Base-by-base conservation (phyloP, 1,140 invertebrate genomes). In the Nylanderia fulva region DNA sequence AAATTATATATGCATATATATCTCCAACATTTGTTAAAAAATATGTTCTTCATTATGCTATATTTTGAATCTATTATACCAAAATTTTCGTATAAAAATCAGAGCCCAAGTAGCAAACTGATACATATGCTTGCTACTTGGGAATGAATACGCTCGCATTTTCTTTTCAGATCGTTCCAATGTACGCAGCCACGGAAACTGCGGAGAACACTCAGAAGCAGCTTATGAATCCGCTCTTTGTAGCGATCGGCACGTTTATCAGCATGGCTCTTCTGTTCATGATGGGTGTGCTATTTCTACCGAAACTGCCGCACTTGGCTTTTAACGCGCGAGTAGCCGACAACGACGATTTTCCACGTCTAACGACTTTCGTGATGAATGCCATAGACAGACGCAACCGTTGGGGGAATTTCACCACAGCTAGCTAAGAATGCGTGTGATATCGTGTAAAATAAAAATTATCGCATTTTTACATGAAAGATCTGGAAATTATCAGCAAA, bases 201-300 rank as follows among this genome's bases (percentile, higher is more conserved):
- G 52, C 84, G 24, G 76, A 85, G 68, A 79, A 79, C 48, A 89
- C 91, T 13, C 88, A 91, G 42, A 92, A 92, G 58, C 88, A 92
- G 15, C 74, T 92, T 3, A 76, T 86, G 8, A 91, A 90, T 86
- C 92, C 92, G 29, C 85, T 93, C 0, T 92, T 93, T 39, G 77
- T 92, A 74, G 92, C 91, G 24, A 89, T 93, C 39, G 92, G 91
- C 52, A 89, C 91, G 4, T 92, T 93, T 54, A 52, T 93, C 8
- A 92, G 91, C 24, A 92, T 92, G 89, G 91, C 92, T 27, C 45
- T 92, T 36, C 27, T 93, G 7, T 93, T 93, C 60, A 92, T 93
- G 91, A 85, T 92, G 61, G 88, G 90, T 61, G 84, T 93, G 9
- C 29, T 93, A 0, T 88, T 92, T 64, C 27, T 93, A 27, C 92